Percentiles rank a stretch among this genome's conserved stretches.
These are phyloP conservation scores for Montipora capitata DNA, from an alignment of 92 coral and sea anemone species.

Conservation along the genomic window DNA sequence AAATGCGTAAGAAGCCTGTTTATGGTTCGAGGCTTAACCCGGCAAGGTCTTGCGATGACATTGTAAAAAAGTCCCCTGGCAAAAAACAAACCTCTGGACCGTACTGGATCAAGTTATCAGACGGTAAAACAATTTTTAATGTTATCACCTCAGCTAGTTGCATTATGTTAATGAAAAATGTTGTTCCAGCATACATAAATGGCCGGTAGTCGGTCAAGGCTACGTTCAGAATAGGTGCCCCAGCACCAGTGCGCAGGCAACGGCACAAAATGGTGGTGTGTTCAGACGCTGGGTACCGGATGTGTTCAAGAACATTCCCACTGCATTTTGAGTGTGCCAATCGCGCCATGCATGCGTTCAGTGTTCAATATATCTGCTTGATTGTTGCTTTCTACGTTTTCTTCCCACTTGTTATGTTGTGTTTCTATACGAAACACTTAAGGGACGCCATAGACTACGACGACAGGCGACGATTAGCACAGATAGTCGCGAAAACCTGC, in stretches of 20 bases:
- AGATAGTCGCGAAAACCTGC: slow-evolving; percentile 33
- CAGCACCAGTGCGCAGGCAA: slow-evolving; percentile 66
- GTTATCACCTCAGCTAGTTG: too few relatives aligned
- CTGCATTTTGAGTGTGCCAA: background rate
- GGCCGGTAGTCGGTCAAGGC: background rate
- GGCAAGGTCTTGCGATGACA: too few relatives aligned
- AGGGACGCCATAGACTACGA: slow-evolving; percentile 33
- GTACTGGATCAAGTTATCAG: too few relatives aligned
- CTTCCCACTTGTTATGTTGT: slow-evolving; percentile 19
- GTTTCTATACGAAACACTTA: slow-evolving; percentile 25
- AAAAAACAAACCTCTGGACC: too few relatives aligned
- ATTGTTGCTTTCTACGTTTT: slow-evolving; percentile 37
- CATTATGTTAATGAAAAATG: too few relatives aligned
- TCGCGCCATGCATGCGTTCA: slow-evolving; percentile 32
- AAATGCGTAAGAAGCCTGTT: too few relatives aligned
- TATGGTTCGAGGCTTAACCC: too few relatives aligned
- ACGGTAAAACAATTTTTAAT: too few relatives aligned
- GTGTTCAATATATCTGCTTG: slow-evolving; percentile 43
- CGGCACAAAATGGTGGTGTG: slow-evolving; percentile 48
- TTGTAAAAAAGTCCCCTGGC: too few relatives aligned
- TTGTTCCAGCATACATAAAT: too few relatives aligned
- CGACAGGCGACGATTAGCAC: slow-evolving; percentile 57
- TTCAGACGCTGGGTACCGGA: slow-evolving; percentile 41
- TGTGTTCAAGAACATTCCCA: background rate
- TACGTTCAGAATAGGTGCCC: slow-evolving; percentile 39